These are phyloP conservation scores for Sarcophaga variegata DNA, from an alignment of 2,888 invertebrate species.

Conservation along the genomic window DNA sequence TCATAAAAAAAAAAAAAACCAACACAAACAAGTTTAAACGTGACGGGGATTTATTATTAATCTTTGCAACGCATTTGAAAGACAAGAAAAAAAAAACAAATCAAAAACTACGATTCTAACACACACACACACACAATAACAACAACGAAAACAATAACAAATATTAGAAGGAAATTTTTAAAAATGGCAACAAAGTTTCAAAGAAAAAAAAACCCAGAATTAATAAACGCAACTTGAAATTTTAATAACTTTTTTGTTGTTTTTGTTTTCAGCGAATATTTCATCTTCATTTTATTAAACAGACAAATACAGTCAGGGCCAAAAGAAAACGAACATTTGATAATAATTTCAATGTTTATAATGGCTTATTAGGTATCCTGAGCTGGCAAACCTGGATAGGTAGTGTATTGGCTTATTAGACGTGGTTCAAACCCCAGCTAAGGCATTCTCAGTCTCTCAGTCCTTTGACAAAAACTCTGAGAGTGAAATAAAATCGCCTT, in stretches of 20 bases:
- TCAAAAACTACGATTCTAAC: conserved; percentile 42
- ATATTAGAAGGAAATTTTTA: not conserved
- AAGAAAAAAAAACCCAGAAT: not conserved
- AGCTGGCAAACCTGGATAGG: not conserved
- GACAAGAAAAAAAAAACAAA: no score
- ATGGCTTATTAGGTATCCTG: no score
- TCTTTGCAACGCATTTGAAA: not conserved
- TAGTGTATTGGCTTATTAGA: not conserved
- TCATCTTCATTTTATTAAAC: no score
- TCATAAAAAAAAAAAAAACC: not conserved
- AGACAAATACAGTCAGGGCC: not conserved
- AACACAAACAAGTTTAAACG: conserved; percentile 68
- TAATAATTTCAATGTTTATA: no score
- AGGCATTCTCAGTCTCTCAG: no score
- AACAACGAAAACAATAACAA: not conserved
- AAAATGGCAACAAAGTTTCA: not conserved
- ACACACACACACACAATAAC: conserved; percentile 4
- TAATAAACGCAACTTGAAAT: not conserved
- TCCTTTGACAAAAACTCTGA: no score
- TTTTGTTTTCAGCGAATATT: not conserved
- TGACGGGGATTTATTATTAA: conserved; percentile 53
- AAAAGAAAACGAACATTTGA: no score
- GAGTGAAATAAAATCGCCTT: no score
- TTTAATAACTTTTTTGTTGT: not conserved
- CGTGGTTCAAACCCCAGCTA: not conserved